Evolutionary conservation across 2,888 invertebrate species (phyloP).

Genomic region (Scelioninae gen. 2): DNA sequence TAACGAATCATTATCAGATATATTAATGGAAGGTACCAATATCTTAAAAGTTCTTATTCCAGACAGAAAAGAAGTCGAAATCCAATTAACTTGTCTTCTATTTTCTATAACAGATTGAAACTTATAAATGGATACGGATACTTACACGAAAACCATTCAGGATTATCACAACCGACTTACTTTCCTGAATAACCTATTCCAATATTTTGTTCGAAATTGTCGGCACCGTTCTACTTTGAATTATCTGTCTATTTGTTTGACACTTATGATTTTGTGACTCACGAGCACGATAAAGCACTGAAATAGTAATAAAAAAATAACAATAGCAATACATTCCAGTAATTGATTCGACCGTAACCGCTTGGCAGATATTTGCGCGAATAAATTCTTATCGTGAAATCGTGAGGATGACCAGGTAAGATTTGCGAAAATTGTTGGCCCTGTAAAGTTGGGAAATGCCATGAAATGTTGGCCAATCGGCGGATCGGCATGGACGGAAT

Average conservation of each 20-base stretch:
- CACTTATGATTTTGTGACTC: conserved; percentile 11
- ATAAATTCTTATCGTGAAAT: conserved; percentile 3
- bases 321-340: no score
- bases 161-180: not conserved
- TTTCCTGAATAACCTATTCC: not conserved
- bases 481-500: no score
- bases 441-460: not conserved
- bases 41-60: not conserved
- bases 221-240: not conserved
- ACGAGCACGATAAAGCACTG: conserved; percentile 26
- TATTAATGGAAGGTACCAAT: not conserved
- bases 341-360: no score
- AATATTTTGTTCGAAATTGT: not conserved
- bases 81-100: conserved; percentile 6
- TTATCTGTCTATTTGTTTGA: conserved; percentile 11
- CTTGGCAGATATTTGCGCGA: conserved; percentile 2
- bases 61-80: not conserved
- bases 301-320: not conserved
- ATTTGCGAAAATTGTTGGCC: not conserved
- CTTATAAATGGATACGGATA: not conserved
- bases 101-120: conserved; percentile 4
- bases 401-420: conserved; percentile 13
- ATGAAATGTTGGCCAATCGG: no score
- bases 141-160: not conserved
- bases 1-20: not conserved